Evolutionary conservation across 2,113 vertebrate genomes (phyloP), one percentile per base, ranked within the genome.

Genomic region (Oncorhynchus nerka): DNA sequence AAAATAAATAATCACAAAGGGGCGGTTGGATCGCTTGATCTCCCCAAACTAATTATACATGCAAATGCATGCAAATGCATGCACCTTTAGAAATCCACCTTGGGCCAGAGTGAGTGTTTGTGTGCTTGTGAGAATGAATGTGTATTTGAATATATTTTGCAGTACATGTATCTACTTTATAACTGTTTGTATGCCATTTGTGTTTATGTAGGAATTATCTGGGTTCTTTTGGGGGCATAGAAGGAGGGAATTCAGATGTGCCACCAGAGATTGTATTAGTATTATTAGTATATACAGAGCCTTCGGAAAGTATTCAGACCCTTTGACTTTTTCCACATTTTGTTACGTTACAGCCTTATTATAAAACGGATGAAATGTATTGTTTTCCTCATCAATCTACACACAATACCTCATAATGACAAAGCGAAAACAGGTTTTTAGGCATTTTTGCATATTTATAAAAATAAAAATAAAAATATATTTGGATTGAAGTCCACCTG

Each of bases 31-130:
- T 90, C 84, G 73, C 88, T 87, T 92, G 88, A 92, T 92, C 87
- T 93, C 91, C 90, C 90, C 71, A 88, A 91, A 89, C 85, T 90
- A 87, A 93, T 93, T 92, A 89, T 89, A 86, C 70, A 92, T 93
- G 91, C 82, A 93, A 90, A 93, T 90, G 75, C 88, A 92, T 92
- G 89, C 88, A 92, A 92, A 93, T 92, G 74, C 90, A 93, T 93
- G 89, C 92, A 93, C 92, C 90, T 93, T 89, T 90, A 91, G 89
- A 92, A 92, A 90, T 92, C 89, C 89, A 93, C 91, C 88, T 91
- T 91, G 89, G 93, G 92, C 92, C 90, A 92, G 73, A 87, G 84
- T 86, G 92, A 83, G 86, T 79, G 78, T 30, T 75, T 74, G 79
- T 66, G 74, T 79, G 69, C 77, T 79, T 83, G 77, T 79, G 81